These are phyloP conservation scores for Acanthosepion esculentum DNA, from an alignment of 2,888 invertebrate species.

Conservation along the genomic window DNA sequence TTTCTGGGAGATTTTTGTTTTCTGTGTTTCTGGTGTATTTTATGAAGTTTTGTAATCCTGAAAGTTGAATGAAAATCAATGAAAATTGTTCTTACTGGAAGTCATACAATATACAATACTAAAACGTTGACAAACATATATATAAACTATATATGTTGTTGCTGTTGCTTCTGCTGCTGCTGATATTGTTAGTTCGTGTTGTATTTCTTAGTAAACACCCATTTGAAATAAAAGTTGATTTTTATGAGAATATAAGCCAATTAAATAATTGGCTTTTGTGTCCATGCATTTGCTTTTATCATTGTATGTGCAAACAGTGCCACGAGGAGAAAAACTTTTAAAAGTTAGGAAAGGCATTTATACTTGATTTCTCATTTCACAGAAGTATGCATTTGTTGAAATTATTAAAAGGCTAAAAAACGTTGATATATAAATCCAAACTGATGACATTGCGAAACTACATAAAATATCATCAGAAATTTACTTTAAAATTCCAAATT, in stretches of 20 bases:
- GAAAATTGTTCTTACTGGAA: slow-evolving; percentile 40
- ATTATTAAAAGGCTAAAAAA: neutral
- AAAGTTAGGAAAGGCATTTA: neutral
- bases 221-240: neutral
- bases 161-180: neutral
- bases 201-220: neutral
- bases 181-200: neutral
- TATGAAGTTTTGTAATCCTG: slow-evolving; percentile 47
- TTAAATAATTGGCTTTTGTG: neutral
- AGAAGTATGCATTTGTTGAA: neutral
- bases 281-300: too few relatives aligned
- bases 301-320: neutral
- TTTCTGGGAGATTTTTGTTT: slow-evolving; percentile 47
- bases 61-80: slow-evolving; percentile 48
- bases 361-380: neutral
- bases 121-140: slow-evolving; percentile 23
- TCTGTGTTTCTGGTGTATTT: slow-evolving; percentile 47
- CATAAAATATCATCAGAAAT: neutral
- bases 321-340: neutral
- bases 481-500: neutral
- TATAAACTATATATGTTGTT: slow-evolving; percentile 33
- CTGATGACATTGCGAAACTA: neutral
- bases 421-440: neutral
- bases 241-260: neutral
- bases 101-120: slow-evolving; percentile 44